phyloP scores from a whole-genome alignment of 2,888 invertebrate genomes.

The Nomada goodeniana region DNA sequence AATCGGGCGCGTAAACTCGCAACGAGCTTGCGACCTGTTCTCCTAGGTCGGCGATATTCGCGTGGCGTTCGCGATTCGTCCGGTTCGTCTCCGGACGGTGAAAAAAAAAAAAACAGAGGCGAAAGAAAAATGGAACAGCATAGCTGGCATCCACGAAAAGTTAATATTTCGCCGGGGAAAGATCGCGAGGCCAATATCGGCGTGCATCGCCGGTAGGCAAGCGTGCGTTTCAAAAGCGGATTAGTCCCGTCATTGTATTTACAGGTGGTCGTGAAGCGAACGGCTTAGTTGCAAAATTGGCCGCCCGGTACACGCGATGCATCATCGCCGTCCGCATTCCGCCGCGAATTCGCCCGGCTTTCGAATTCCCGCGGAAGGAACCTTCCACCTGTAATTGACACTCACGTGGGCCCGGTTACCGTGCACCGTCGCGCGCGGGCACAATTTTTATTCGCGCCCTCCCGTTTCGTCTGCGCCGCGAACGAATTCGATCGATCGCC shows the following conservation, averaged over 20 bases:
- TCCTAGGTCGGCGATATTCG: conserved; percentile 13
- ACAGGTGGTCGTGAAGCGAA: conserved; percentile 70
- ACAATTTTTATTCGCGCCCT: neutral
- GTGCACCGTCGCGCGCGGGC: neutral
- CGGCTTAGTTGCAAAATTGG: conserved; percentile 71
- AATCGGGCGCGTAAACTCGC: conserved; percentile 6
- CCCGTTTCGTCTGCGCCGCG: neutral
- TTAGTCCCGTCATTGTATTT: conserved; percentile 72
- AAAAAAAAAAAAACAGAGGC: too few relatives aligned
- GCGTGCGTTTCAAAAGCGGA: conserved; percentile 72
- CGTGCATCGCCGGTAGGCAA: conserved; percentile 53
- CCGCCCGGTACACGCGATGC: conserved; percentile 44
- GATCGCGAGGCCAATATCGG: conserved; percentile 68
- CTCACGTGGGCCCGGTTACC: conserved; percentile 19
- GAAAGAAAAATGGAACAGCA: conserved; percentile 24
- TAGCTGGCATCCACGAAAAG: conserved; percentile 54
- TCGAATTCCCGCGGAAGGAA: conserved; percentile 45
- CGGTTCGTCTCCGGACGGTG: conserved; percentile 16
- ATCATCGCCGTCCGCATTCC: conserved; percentile 55
- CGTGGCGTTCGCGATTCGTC: conserved; percentile 33
- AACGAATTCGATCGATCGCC: too few relatives aligned
- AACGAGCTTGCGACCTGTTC: neutral
- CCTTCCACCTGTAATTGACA: conserved; percentile 36
- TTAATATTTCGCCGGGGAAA: conserved; percentile 64
- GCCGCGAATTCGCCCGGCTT: conserved; percentile 46